These are phyloP conservation scores for Boleophthalmus pectinirostris DNA, from an alignment of 2,113 vertebrate genomes.

Conservation along the genomic window DNA sequence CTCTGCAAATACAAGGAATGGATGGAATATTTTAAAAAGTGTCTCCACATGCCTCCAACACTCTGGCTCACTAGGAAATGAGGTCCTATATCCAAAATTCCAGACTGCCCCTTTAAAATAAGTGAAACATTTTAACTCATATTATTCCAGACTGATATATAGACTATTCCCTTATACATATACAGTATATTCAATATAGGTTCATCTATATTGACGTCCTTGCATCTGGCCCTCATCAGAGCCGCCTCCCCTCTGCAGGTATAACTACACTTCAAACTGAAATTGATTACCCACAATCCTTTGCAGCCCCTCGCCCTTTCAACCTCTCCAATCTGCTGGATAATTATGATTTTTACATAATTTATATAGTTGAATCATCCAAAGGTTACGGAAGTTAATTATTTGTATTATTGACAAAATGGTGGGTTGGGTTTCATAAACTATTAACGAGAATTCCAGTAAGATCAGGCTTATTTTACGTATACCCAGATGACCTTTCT, in stretches of 20 bases:
- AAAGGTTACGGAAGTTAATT: neutral
- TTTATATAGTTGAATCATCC: neutral
- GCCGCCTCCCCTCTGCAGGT: neutral
- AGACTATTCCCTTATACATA: neutral
- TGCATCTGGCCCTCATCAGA: neutral
- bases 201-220: neutral
- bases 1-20: no score
- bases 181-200: neutral
- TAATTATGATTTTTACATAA: neutral
- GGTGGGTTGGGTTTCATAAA: neutral
- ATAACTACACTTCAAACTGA: neutral
- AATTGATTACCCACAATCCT: constrained; percentile 7
- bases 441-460: neutral
- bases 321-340: neutral
- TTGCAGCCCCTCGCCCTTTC: neutral
- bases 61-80: no score
- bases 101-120: neutral
- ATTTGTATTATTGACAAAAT: neutral
- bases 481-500: neutral
- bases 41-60: no score
- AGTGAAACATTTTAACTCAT: neutral
- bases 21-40: no score
- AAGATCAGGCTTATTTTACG: neutral
- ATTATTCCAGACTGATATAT: neutral
- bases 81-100: no score